Base-by-base conservation (phyloP, 1,140 invertebrate species). In the Drosophila busckii region DNA sequence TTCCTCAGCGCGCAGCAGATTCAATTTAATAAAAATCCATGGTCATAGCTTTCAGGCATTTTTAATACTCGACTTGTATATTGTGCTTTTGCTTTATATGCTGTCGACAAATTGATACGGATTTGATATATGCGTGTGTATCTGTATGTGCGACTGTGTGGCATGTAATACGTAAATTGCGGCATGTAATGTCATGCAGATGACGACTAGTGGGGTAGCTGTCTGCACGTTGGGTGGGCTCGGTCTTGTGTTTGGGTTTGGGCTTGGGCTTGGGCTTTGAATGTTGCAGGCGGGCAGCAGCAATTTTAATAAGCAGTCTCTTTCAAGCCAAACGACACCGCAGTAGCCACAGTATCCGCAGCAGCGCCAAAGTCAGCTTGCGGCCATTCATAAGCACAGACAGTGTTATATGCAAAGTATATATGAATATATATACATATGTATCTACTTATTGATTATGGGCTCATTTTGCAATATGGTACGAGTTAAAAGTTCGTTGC, bases 301-400 rank as follows among this genome's bases (percentile, higher is more conserved):
- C 61, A 69, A 80, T 80, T 80, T 80, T 80, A 80, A 80, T 80
- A 80, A 80, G 75, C 59, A 34, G 82, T 75, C 68, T 63, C 68
- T 82, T 73, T 64, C 40, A 80, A 64, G 61, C 53, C 52, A 61
- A 54, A 55, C 52, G 41, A 55, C 22, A 37, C 42, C 50, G 42
- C 73, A 68, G 15, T 68, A 55, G 58, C 73, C 63, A 60, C 73
- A 78, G 22, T 45, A 40, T 50, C 73, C 66, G 62, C 67, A 63
- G 50, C 16, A 32, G 62, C 40, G 41, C 15, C 22, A 22, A 25
- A 52, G 41, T 48, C 48, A 59, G 53, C 38, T 60, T 60, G 40
- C 32, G 49, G 49, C 4, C 56, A 59, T 59, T 52, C 44, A 44
- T 23, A 52, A 22, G 26, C 34, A 29, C 25, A 7, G 20, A 34